A percentile compares a stretch with the other conserved stretches of the same genome.
Conservation (phyloP, 2,888 invertebrate genomes). For the Eueremaeus valkanovi region DNA sequence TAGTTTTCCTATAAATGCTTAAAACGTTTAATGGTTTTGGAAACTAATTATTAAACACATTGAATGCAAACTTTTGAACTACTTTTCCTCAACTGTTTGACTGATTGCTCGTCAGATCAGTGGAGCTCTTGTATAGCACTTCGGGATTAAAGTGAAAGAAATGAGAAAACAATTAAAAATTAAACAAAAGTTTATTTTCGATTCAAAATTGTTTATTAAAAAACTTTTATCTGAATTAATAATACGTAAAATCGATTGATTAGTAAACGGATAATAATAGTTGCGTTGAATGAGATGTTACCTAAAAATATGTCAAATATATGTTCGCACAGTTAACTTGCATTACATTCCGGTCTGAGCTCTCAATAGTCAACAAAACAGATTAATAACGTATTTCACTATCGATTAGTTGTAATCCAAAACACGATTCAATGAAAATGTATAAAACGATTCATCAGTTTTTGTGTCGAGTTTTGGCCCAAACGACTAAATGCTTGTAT, state of each 20-base stretch:
- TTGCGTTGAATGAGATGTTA: constrained; percentile 10
- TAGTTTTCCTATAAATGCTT: no score
- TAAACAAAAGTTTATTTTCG: background rate
- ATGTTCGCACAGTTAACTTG: background rate
- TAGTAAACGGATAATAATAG: background rate
- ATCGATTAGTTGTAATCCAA: background rate
- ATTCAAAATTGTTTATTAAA: background rate
- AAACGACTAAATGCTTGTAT: constrained; percentile 6
- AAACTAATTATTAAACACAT: no score
- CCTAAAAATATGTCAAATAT: constrained; percentile 22
- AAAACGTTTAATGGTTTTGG: no score
- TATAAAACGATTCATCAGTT: background rate
- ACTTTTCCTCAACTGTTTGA: no score
- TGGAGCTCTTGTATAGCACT: no score
- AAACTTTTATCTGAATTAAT: background rate
- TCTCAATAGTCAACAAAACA: background rate
- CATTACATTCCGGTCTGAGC: background rate
- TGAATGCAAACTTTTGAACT: no score
- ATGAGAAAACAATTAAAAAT: background rate
- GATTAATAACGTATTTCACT: background rate
- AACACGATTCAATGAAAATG: background rate
- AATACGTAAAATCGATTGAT: background rate
- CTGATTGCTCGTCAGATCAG: no score
- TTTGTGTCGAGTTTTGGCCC: background rate
- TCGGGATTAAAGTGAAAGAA: no score